phyloP scores from a whole-genome alignment of 2,797 vertebrate genomes.

The Acanthurus lineatus region DNA sequence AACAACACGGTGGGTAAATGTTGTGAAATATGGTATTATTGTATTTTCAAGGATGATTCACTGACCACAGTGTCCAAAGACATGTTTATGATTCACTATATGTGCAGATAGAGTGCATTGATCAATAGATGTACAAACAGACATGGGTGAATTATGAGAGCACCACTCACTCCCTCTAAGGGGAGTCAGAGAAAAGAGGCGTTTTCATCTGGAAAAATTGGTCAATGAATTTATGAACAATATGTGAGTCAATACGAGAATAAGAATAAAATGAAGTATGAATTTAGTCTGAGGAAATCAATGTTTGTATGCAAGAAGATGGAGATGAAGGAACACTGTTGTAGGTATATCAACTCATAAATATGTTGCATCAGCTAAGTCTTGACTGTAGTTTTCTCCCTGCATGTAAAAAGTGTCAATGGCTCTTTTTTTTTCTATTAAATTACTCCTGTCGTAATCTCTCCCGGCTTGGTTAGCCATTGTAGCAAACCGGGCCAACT shows the following conservation, averaged over 20 bases:
- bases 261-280: slow-evolving; percentile 1
- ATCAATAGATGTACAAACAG: slow-evolving; percentile 25
- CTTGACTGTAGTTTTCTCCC: slow-evolving; percentile 73
- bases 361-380: slow-evolving; percentile 70
- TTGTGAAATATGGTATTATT: slow-evolving; percentile 17
- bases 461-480: slow-evolving; percentile 82
- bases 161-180: slow-evolving; percentile 52
- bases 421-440: slow-evolving; percentile 65
- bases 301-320: slow-evolving; percentile 9
- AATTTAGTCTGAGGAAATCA: slow-evolving; percentile 12
- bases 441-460: slow-evolving; percentile 53
- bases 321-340: slow-evolving; percentile 61
- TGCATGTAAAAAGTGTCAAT: slow-evolving; percentile 79
- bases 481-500: slow-evolving; percentile 95
- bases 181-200: slow-evolving; percentile 24
- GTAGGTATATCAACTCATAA: slow-evolving; percentile 73
- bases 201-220: slow-evolving; percentile 8
- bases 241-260: slow-evolving; percentile 21
- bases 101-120: slow-evolving; percentile 44
- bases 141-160: slow-evolving; percentile 36
- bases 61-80: not conserved
- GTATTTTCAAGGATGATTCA: slow-evolving; percentile 20
- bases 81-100: not conserved
- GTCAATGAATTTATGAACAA: slow-evolving; percentile 6
- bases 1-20: slow-evolving; percentile 23